phyloP scores from a whole-genome alignment of 2,888 invertebrate species.

The Strigamia crassipes region DNA sequence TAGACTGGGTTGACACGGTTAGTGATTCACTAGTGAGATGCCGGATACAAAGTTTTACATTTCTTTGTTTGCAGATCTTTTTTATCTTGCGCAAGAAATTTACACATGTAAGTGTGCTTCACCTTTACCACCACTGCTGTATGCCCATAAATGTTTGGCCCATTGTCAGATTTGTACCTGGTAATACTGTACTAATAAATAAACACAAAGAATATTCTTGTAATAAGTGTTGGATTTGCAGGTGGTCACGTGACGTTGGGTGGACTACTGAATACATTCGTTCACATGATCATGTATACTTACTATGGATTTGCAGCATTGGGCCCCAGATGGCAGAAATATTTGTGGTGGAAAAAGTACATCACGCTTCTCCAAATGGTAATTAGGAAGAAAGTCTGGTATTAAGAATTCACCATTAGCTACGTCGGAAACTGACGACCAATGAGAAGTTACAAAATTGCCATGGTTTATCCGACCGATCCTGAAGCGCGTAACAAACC shows the following conservation, averaged over 20 bases:
- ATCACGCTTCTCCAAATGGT: constrained; percentile 61
- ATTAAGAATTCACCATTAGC: too few relatives aligned
- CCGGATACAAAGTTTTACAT: not conserved
- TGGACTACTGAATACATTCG: constrained; percentile 60
- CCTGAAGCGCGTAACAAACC: too few relatives aligned
- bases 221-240: constrained; percentile 51
- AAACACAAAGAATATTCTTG: too few relatives aligned
- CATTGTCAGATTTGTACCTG: constrained; percentile 65
- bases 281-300: constrained; percentile 61
- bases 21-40: constrained; percentile 50
- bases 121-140: constrained; percentile 82
- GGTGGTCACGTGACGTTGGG: constrained; percentile 58
- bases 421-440: too few relatives aligned
- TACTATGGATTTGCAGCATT: constrained; percentile 61
- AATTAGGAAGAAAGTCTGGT: not conserved
- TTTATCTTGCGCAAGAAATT: constrained; percentile 88
- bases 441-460: too few relatives aligned
- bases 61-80: constrained; percentile 64
- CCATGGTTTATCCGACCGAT: too few relatives aligned
- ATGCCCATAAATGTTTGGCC: constrained; percentile 63
- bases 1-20: constrained; percentile 84
- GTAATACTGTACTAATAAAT: constrained; percentile 58
- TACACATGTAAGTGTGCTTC: constrained; percentile 82
- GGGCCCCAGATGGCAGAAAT: constrained; percentile 61
- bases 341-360: constrained; percentile 62